These are phyloP conservation scores for Platygyra sinensis DNA, from an alignment of 64 coral and sea anemone species.

Conservation along the genomic window DNA sequence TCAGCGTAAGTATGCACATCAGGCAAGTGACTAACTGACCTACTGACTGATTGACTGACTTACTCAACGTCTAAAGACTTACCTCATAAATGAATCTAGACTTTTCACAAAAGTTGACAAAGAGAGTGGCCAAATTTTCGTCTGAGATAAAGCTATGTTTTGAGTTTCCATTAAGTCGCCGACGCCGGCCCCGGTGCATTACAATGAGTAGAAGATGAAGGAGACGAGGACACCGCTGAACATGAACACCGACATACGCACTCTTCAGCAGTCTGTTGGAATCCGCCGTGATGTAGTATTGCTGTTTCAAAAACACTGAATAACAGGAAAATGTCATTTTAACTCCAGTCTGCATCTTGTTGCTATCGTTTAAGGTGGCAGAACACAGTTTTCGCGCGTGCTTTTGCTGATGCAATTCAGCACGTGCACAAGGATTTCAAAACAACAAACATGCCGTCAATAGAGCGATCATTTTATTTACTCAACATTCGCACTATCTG, in stretches of 20 bases:
- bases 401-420: no score
- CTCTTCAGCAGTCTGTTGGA: slow-evolving; percentile 36
- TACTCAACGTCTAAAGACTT: neutral
- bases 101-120: slow-evolving; percentile 70
- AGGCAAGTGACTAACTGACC: no score
- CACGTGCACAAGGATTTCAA: no score
- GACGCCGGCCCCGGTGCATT: slow-evolving; percentile 79
- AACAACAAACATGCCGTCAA: no score
- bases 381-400: no score
- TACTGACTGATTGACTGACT: no score
- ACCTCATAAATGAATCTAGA: slow-evolving; percentile 62
- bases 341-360: neutral
- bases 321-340: neutral
- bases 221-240: slow-evolving; percentile 69
- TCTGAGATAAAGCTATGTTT: slow-evolving; percentile 49
- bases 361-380: no score
- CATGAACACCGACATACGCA: slow-evolving; percentile 58
- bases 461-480: no score
- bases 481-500: no score
- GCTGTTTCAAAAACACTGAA: slow-evolving; percentile 3
- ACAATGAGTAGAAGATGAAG: slow-evolving; percentile 67
- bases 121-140: slow-evolving; percentile 63
- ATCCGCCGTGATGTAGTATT: slow-evolving; percentile 60
- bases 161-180: slow-evolving; percentile 35
- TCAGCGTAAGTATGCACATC: no score